Conservation (phyloP, 1,140 invertebrate genomes). For the Portunus trituberculatus region DNA sequence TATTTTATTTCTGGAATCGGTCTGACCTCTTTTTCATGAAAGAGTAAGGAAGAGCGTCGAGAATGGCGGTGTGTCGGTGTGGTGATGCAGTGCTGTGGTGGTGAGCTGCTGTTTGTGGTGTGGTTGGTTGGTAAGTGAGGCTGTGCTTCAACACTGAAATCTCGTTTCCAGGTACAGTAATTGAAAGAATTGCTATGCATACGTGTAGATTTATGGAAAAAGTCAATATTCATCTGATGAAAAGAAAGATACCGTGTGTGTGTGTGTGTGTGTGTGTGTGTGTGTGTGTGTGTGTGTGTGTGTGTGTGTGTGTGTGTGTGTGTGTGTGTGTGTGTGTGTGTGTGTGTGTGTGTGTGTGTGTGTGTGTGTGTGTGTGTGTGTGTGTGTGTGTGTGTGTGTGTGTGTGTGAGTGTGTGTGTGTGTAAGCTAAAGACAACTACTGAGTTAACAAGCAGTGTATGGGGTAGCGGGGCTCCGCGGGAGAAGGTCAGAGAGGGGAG, state of each 20-base stretch:
- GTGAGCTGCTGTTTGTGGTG: too few relatives aligned
- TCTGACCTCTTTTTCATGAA: neutral
- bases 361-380: neutral
- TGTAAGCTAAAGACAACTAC: too few relatives aligned
- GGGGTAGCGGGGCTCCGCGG: too few relatives aligned
- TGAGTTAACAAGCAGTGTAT: too few relatives aligned
- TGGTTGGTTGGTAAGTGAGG: neutral
- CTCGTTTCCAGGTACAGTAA: neutral
- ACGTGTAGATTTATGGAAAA: neutral
- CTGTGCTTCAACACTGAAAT: neutral
- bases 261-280: slow-evolving; percentile 11
- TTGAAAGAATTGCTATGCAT: neutral
- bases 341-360: slow-evolving; percentile 1
- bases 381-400: too few relatives aligned
- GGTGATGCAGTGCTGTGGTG: too few relatives aligned
- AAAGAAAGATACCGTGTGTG: neutral
- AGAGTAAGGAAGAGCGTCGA: neutral
- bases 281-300: slow-evolving; percentile 11
- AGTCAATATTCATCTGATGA: neutral
- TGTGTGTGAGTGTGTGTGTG: neutral
- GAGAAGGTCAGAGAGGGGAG: neutral
- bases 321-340: neutral
- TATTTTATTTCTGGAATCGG: neutral
- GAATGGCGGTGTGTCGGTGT: neutral
- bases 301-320: neutral